A percentile compares a stretch with the other conserved stretches of the same genome.
These are phyloP conservation scores for Drosophila murphyi DNA, from an alignment of 1,140 invertebrate genomes.

Conservation along the genomic window DNA sequence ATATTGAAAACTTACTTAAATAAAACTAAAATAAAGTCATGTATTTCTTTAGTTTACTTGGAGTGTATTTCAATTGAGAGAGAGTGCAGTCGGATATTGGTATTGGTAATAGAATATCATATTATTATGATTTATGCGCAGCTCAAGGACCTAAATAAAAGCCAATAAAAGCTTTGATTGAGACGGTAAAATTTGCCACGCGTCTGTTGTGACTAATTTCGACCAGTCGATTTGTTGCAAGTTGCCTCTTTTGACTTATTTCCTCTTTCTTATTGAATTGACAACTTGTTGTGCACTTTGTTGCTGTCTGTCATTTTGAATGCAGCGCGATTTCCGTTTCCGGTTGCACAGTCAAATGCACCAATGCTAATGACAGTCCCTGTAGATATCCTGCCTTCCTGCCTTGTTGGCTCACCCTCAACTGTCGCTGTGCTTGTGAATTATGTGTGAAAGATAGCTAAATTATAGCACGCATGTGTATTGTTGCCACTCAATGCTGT, in stretches of 20 bases:
- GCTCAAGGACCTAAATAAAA: no score
- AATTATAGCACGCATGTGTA: conserved; percentile 64
- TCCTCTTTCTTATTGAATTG: conserved; percentile 44
- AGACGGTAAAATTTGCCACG: not conserved
- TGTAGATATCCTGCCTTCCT: no score
- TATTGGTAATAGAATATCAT: no score
- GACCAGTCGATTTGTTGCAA: not conserved
- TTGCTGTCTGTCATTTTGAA: conserved; percentile 55
- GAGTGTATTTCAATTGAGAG: no score
- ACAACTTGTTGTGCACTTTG: conserved; percentile 51
- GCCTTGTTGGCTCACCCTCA: not conserved
- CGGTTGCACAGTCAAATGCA: conserved; percentile 46
- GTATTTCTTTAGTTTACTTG: no score
- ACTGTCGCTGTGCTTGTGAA: conserved; percentile 39
- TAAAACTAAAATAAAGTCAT: no score
- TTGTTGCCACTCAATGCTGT: conserved; percentile 57
- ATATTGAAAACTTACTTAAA: no score
- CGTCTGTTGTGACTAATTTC: not conserved
- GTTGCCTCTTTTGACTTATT: conserved; percentile 13
- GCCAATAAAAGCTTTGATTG: no score
- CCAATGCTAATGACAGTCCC: conserved; percentile 50
- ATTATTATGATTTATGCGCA: no score
- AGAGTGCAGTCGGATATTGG: no score
- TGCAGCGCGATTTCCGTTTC: conserved; percentile 64
- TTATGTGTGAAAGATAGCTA: conserved; percentile 66